Percentiles rank a stretch among this genome's conserved stretches.
phyloP scores from a whole-genome alignment of 2,888 invertebrate species.

The Branchipolynoe longqiensis region DNA sequence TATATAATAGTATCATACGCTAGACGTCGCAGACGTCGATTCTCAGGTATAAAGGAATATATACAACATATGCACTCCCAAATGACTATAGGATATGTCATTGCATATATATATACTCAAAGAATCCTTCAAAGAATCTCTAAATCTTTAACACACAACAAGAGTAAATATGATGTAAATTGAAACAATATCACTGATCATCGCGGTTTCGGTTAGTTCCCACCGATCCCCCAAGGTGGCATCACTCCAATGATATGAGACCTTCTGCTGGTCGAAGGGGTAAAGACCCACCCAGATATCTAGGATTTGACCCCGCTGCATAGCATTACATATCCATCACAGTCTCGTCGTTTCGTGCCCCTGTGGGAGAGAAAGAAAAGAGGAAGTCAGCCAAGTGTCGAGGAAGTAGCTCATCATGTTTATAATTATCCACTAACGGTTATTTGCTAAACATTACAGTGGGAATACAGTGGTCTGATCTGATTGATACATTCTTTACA shows the following conservation, averaged over 20 bases:
- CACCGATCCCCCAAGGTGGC: not conserved
- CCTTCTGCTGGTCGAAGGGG: not conserved
- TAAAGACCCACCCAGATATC: not conserved
- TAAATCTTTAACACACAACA: constrained; percentile 53
- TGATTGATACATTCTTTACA: too few relatives aligned
- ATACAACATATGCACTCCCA: constrained; percentile 43
- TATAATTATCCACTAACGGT: too few relatives aligned
- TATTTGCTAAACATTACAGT: too few relatives aligned
- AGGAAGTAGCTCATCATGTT: too few relatives aligned
- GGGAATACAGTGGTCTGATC: too few relatives aligned
- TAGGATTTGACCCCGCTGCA: constrained; percentile 16
- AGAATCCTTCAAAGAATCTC: constrained; percentile 53
- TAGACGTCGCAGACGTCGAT: constrained; percentile 38
- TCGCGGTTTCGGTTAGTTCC: constrained; percentile 22
- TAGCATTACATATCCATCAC: constrained; percentile 57
- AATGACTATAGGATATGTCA: constrained; percentile 50
- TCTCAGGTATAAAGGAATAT: constrained; percentile 37
- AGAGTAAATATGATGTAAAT: constrained; percentile 37
- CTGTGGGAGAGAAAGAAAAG: constrained; percentile 27
- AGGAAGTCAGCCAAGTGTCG: not conserved
- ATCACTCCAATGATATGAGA: constrained; percentile 37
- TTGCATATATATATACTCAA: constrained; percentile 55
- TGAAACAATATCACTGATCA: constrained; percentile 50
- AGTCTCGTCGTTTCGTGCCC: constrained; percentile 58
- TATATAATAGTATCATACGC: not conserved